A percentile compares a stretch with the other conserved stretches of the same genome.
Conservation (phyloP, 2,888 invertebrate genomes). For the Volucella inanis region DNA sequence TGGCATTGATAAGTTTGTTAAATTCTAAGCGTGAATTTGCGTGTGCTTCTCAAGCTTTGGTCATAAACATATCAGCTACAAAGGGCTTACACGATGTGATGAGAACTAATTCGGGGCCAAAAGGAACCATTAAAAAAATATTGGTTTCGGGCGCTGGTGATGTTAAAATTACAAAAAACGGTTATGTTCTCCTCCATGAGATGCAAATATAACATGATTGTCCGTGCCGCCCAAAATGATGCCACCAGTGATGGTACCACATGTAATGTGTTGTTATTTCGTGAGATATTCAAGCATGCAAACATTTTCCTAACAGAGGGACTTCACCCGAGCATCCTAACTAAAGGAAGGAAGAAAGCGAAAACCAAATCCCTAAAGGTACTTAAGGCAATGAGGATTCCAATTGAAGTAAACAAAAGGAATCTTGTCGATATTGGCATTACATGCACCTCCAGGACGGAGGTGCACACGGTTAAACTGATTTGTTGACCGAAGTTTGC, state of each 20-base stretch:
- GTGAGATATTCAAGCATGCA: slow-evolving; percentile 98
- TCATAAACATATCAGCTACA: slow-evolving; percentile 98
- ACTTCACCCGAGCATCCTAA: slow-evolving; percentile 93
- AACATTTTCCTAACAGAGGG: slow-evolving; percentile 97
- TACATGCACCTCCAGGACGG: too few relatives aligned
- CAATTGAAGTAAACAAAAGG: slow-evolving; percentile 87
- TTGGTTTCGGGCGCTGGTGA: slow-evolving; percentile 99
- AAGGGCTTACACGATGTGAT: slow-evolving; percentile 99
- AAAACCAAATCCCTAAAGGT: slow-evolving; percentile 93
- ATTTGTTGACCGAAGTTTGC: slow-evolving; percentile 93
- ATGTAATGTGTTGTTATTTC: slow-evolving; percentile 98
- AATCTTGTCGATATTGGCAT: slow-evolving; percentile 92
- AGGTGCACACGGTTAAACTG: slow-evolving; percentile 94
- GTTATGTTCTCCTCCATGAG: slow-evolving; percentile 98
- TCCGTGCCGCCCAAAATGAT: slow-evolving; percentile 99
- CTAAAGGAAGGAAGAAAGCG: slow-evolving; percentile 98
- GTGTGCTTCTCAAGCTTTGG: slow-evolving; percentile 96
- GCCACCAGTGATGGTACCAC: slow-evolving; percentile 99
- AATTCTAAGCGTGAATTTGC: slow-evolving; percentile 99
- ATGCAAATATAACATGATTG: slow-evolving; percentile 99
- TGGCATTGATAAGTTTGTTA: slow-evolving; percentile 96
- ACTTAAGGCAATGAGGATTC: slow-evolving; percentile 93
- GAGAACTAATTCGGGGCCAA: slow-evolving; percentile 99
- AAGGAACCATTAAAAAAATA: slow-evolving; percentile 95
- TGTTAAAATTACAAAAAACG: slow-evolving; percentile 99